Evolutionary conservation across 1,140 invertebrate species (phyloP).

Genomic region (Drosophila parvula): DNA sequence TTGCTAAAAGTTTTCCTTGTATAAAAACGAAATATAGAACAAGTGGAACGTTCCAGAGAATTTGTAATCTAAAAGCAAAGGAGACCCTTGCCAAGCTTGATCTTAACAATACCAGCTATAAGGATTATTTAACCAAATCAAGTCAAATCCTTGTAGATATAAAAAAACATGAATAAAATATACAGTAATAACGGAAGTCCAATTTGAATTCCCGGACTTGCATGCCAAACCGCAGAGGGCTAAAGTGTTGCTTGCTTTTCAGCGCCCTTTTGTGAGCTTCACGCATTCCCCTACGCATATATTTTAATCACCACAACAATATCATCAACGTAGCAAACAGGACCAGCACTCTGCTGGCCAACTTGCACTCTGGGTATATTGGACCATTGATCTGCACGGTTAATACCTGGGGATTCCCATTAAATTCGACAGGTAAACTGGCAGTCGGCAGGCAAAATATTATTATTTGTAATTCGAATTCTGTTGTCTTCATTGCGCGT

Average conservation of each 20-base stretch:
- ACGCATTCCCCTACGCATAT: slow-evolving; percentile 18
- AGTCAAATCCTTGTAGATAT: background rate
- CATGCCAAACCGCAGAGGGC: slow-evolving; percentile 11
- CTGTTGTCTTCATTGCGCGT: slow-evolving; percentile 12
- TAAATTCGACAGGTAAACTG: slow-evolving; percentile 11
- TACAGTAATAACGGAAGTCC: background rate
- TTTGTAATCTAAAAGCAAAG: background rate
- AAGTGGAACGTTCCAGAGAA: background rate
- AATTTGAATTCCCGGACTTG: slow-evolving; percentile 23
- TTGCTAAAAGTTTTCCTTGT: too few species aligned
- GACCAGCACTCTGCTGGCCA: background rate
- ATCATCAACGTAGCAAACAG: slow-evolving; percentile 37
- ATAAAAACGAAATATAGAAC: background rate
- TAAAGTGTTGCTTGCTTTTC: slow-evolving; percentile 29
- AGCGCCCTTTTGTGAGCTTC: slow-evolving; percentile 6
- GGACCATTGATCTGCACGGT: background rate
- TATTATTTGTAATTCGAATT: slow-evolving; percentile 15
- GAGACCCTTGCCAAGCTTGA: too few species aligned
- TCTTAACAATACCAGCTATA: background rate
- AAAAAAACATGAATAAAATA: background rate
- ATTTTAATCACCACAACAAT: slow-evolving; percentile 64
- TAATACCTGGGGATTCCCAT: background rate
- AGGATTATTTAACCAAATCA: background rate
- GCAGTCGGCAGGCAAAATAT: slow-evolving; percentile 5
- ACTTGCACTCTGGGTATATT: background rate